Evolutionary conservation across 1,140 invertebrate genomes (phyloP).

Genomic region (Drosophila mauritiana): DNA sequence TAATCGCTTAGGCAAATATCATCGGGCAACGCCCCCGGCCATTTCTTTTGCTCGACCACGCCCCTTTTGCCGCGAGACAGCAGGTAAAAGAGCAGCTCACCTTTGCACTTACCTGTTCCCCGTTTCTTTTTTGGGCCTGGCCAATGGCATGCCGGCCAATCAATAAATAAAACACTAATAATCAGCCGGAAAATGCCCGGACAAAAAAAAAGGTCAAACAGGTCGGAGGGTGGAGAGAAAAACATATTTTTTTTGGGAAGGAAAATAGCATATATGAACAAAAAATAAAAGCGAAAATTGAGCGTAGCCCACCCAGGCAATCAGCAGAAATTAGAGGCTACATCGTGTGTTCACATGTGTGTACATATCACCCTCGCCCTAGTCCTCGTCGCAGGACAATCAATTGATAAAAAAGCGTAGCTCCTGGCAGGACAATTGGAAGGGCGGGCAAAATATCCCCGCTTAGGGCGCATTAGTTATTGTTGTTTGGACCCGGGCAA

Average conservation of each 20-base stretch:
- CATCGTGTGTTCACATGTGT: slow-evolving; percentile 22
- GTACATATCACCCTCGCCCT: slow-evolving; percentile 44
- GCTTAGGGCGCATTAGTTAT: slow-evolving; percentile 70
- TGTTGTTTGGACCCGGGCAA: slow-evolving; percentile 45
- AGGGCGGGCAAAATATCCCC: slow-evolving; percentile 23
- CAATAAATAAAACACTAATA: slow-evolving; percentile 66
- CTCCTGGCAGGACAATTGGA: slow-evolving; percentile 7
- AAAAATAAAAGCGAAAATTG: slow-evolving; percentile 50
- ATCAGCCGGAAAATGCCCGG: slow-evolving; percentile 33
- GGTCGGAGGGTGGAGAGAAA: slow-evolving; percentile 1
- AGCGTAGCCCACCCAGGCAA: slow-evolving; percentile 62
- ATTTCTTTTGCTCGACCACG: slow-evolving; percentile 7
- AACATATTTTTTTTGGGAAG: slow-evolving; percentile 57
- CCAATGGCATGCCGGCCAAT: slow-evolving; percentile 73
- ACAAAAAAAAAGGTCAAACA: slow-evolving; percentile 12
- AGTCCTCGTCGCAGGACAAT: slow-evolving; percentile 51
- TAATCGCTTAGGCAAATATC: slow-evolving; percentile 76
- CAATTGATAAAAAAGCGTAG: slow-evolving; percentile 67
- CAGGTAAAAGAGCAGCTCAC: slow-evolving; percentile 48
- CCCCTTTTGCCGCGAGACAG: background rate
- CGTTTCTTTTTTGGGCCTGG: slow-evolving; percentile 16
- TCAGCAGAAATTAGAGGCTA: slow-evolving; percentile 63
- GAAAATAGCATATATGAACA: background rate
- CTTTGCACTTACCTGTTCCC: background rate
- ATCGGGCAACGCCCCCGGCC: slow-evolving; percentile 52